Evolutionary conservation across 2,797 vertebrate genomes (phyloP), one percentile per base, ranked within the genome.

Genomic region (Tarsius wallacei): DNA sequence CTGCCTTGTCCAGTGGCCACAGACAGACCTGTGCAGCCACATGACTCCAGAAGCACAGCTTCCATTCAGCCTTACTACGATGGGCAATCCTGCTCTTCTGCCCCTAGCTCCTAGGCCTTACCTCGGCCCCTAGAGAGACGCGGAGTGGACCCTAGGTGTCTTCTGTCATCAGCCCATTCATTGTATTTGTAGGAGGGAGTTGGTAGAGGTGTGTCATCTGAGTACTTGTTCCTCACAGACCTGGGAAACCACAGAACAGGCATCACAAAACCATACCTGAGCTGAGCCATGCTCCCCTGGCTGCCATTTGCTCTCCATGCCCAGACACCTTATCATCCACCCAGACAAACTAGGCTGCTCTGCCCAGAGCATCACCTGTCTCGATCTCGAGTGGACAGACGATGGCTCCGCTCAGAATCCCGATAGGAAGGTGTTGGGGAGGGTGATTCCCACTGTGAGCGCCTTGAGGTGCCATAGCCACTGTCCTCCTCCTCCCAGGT

Each of bases 101-200:
- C 2, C 1, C 47, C 28, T 3, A 0, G 5, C 14, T 28, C n/a
- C 8, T 6, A 57, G 7, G 5, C 36, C 71, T 96, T 96, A 99
- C 99, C 99, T 99, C 99, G 99, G 73, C 99, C 99, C 98, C 99
- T 99, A 73, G 99, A 99, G 76, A 99, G 99, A 57, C 99, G 99
- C 0, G 99, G 99, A 0, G 99, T 99, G 19, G 99, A 99, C 2
- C 99, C 99, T 86, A 99, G 97, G 97, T 99, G 99, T 88, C 98
- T 99, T 88, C 99, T 99, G 97, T 99, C 99, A n/a, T 99, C 99
- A 14, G 99, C 99, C 99, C 99, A 99, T 70, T 99, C 99, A 0
- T 99, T 99, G 98, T 99, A 99, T 96, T 99, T 99, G 98, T 99
- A 99, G 0, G 99, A 99, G 0, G 99, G 99, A 0, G 99, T 99